Conservation (phyloP, 1,140 invertebrate species). For the Caenorhabditis elegans region DNA sequence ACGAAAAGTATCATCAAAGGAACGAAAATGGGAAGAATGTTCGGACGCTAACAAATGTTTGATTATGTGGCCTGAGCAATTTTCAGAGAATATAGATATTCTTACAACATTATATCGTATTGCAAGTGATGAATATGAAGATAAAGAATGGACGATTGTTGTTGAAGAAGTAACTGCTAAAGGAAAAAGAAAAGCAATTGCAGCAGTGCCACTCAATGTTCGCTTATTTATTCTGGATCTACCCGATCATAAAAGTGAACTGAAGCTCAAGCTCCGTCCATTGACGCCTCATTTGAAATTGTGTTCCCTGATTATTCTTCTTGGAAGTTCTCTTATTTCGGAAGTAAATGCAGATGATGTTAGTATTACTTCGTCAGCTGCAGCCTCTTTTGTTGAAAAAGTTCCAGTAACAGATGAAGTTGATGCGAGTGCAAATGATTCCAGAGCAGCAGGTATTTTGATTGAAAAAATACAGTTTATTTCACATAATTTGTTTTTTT, state of each 20-base stretch:
- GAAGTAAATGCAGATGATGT: conserved; percentile 39
- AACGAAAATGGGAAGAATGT: conserved; percentile 47
- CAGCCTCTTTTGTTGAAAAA: neutral
- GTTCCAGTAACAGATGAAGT: neutral
- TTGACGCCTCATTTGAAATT: conserved; percentile 50
- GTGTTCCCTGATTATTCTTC: conserved; percentile 49
- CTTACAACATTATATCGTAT: conserved; percentile 57
- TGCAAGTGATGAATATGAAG: conserved; percentile 54
- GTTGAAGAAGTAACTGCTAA: conserved; percentile 56
- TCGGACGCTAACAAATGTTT: conserved; percentile 39
- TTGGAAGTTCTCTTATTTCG: conserved; percentile 42
- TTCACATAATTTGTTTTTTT: no score
- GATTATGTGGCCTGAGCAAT: conserved; percentile 56
- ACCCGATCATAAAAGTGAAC: conserved; percentile 49
- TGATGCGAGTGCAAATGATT: neutral
- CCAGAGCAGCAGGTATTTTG: neutral
- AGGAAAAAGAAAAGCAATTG: conserved; percentile 49
- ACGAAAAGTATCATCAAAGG: conserved; percentile 42
- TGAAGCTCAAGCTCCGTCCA: conserved; percentile 58
- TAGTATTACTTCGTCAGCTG: conserved; percentile 4
- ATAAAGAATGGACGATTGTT: conserved; percentile 63
- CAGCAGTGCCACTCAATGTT: conserved; percentile 56
- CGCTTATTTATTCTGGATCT: conserved; percentile 54
- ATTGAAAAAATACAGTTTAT: neutral
- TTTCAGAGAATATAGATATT: conserved; percentile 50